These are phyloP conservation scores for Dasyprocta punctata DNA, from an alignment of 2,113 vertebrate genomes.

Conservation along the genomic window DNA sequence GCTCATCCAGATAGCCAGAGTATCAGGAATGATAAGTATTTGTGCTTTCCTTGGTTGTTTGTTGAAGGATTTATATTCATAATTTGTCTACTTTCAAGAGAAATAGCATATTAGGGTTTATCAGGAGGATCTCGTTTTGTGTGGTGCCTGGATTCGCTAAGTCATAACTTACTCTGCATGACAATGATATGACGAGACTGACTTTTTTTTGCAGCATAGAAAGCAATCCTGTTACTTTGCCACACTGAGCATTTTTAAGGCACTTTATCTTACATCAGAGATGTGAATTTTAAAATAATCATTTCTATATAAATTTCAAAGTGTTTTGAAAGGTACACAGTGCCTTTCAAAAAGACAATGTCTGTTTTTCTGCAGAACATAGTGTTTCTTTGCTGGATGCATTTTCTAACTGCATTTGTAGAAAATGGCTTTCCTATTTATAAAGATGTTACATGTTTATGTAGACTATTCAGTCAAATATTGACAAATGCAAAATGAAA, in stretches of 20 bases:
- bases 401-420: background rate
- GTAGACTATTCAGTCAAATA: background rate
- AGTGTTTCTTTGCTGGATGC: background rate
- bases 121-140: slow-evolving; percentile 5
- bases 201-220: background rate
- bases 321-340: background rate
- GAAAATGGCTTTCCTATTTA: slow-evolving; percentile 12
- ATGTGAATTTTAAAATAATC: slow-evolving; percentile 21
- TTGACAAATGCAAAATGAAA: background rate
- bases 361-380: background rate
- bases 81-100: slow-evolving; percentile 56
- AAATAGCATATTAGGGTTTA: slow-evolving; percentile 4
- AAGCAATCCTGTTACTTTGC: background rate
- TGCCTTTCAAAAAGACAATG: background rate
- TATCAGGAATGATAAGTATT: slow-evolving; percentile 64
- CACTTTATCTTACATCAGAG: background rate
- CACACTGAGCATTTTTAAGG: background rate
- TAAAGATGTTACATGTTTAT: background rate
- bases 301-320: background rate
- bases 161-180: background rate
- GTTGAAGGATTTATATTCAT: slow-evolving; percentile 2
- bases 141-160: background rate
- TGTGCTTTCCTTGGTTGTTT: slow-evolving; percentile 67
- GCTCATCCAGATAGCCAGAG: slow-evolving; percentile 24
- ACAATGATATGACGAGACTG: background rate